A percentile compares a stretch with the other conserved stretches of the same genome.
Evolutionary conservation across 2,113 vertebrate species (phyloP).

Genomic region (Emydura subglobosa): DNA sequence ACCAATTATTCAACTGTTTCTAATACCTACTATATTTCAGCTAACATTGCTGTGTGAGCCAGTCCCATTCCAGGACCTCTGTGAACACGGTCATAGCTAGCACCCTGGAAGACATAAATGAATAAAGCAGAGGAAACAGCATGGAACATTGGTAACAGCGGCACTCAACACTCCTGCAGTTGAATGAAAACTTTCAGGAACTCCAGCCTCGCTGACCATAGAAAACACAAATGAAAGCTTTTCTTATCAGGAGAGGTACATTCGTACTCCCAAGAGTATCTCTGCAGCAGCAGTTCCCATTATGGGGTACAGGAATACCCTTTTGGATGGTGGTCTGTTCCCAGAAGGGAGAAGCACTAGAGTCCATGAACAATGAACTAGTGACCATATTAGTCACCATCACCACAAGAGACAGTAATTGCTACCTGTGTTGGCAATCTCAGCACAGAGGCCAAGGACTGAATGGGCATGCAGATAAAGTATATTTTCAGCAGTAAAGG

Average conservation of each 20-base stretch:
- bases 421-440: fast-evolving
- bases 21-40: background rate
- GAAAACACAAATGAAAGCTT: background rate
- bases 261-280: background rate
- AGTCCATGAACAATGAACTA: fast-evolving
- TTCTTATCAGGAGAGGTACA: background rate
- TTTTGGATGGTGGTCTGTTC: fast-evolving
- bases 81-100: background rate
- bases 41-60: background rate
- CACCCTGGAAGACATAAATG: fast-evolving
- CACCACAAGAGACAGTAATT: background rate
- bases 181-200: background rate
- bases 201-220: fast-evolving
- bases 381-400: background rate
- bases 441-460: background rate
- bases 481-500: background rate
- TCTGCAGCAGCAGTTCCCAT: background rate
- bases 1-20: background rate
- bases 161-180: background rate
- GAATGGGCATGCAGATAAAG: background rate
- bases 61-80: fast-evolving
- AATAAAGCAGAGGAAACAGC: background rate
- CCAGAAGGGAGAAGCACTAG: background rate
- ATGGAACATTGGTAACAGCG: background rate
- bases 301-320: fast-evolving